Evolutionary conservation across 2,888 invertebrate genomes (phyloP), one percentile per base, ranked within the genome.

Genomic region (Caenorhabditis sp.): DNA sequence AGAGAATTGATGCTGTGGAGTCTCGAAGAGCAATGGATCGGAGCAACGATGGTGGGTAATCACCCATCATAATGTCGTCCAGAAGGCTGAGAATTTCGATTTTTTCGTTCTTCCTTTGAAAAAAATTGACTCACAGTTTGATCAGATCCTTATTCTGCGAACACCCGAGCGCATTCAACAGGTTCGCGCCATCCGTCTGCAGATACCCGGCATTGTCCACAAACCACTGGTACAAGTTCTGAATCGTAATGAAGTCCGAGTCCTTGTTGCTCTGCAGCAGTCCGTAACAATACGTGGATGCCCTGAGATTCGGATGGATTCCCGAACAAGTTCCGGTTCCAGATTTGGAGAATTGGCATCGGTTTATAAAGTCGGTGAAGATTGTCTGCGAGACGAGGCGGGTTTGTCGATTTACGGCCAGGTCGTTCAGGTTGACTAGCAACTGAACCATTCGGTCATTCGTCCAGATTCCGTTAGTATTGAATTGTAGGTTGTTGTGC

Each of bases 251-350:
- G 9, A 1, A 32, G 11, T 24, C 26, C 24, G 22, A 18, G 24
- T 22, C 13, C 9, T 18, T 28, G 13, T 32, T 20, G 51, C 69
- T 64, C 51, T 77, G 71, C 13, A 58, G 61, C 8, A 82, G 37
- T 22, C 82, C 82, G 32, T 82, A 78, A 26, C 82, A 82, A 61
- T 82, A 82, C 4, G 56, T 56, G n/a, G 74, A 24, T 24, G 56
- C 13, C 4, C 82, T 51, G 20, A 79, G 74, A 58, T 82, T 77
- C 4, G 82, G 82, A 24, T 55, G 61, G 37, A 82, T 50, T 58
- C 71, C 77, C 6, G 82, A 60, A 56, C 77, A 77, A n/a, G 71
- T 77, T 51, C 78, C 78, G 26, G 78, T 79, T 47, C 78, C 78
- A 22, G 47, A 58, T 15, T 55, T 40, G 0, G 74, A 78, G 24